Conservation (phyloP, 2,113 vertebrate species). For the Tenrec ecaudatus region DNA sequence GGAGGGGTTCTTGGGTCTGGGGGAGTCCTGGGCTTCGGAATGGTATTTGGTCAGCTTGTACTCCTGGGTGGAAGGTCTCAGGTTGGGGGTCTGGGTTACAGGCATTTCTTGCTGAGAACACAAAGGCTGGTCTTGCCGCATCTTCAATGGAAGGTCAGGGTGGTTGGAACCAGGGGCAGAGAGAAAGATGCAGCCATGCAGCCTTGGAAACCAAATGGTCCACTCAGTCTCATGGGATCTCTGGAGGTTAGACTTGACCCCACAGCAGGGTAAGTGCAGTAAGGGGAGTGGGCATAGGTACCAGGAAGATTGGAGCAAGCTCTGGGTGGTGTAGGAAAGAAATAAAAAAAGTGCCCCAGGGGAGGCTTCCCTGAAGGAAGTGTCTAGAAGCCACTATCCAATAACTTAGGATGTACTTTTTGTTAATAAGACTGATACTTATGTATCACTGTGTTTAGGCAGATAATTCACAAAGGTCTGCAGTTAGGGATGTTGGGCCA, state of each 20-base stretch:
- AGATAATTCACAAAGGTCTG: background rate
- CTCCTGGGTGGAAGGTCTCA: too few species aligned
- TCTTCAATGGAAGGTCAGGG: too few species aligned
- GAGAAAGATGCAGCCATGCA: too few species aligned
- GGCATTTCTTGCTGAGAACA: background rate
- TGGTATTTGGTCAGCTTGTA: too few species aligned
- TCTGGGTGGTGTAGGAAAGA: background rate
- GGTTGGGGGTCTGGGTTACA: background rate
- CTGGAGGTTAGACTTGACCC: too few species aligned
- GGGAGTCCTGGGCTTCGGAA: background rate
- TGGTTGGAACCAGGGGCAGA: too few species aligned
- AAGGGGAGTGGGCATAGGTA: background rate
- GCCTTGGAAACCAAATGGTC: too few species aligned
- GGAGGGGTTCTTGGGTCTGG: background rate
- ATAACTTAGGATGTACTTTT: background rate
- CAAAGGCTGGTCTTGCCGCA: background rate
- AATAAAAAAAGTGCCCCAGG: background rate
- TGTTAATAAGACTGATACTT: background rate
- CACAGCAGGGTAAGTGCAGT: too few species aligned
- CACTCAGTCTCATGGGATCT: too few species aligned
- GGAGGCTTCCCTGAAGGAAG: background rate
- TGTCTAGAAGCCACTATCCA: background rate
- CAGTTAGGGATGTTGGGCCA: background rate
- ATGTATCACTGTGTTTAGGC: constrained; percentile 6
- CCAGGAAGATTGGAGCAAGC: background rate